phyloP scores from a whole-genome alignment of 2,888 invertebrate species.

The Brenthis hecate region DNA sequence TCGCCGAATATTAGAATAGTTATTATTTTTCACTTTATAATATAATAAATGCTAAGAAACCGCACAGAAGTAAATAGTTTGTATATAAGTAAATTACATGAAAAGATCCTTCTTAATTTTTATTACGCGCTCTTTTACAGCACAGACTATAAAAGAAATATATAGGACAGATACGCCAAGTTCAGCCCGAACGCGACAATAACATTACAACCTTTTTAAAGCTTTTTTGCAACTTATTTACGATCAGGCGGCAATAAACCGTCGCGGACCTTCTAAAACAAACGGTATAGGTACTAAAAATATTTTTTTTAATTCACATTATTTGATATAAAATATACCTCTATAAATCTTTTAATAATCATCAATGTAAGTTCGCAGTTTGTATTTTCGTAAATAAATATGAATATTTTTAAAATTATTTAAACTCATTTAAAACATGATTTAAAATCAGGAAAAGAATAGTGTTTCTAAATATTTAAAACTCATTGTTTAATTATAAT shows the following conservation, averaged over 20 bases:
- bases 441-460: neutral
- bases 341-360: constrained; percentile 9
- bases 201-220: constrained; percentile 34
- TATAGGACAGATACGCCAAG: constrained; percentile 28
- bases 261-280: constrained; percentile 27
- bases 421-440: neutral
- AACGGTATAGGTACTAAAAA: constrained; percentile 16
- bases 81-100: constrained; percentile 20
- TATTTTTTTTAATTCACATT: constrained; percentile 15
- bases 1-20: too few species aligned
- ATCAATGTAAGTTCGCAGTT: neutral
- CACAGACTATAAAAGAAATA: constrained; percentile 33
- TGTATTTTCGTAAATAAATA: too few species aligned
- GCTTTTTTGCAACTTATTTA: constrained; percentile 36
- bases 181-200: constrained; percentile 30
- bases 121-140: constrained; percentile 31
- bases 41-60: neutral
- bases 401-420: neutral
- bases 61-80: constrained; percentile 8
- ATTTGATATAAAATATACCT: constrained; percentile 11
- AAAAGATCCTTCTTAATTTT: constrained; percentile 24
- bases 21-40: neutral
- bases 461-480: neutral
- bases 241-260: constrained; percentile 32
- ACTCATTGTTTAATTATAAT: too few species aligned